phyloP scores from a whole-genome alignment of 2,888 invertebrate genomes.

The Lutraria lutraria region DNA sequence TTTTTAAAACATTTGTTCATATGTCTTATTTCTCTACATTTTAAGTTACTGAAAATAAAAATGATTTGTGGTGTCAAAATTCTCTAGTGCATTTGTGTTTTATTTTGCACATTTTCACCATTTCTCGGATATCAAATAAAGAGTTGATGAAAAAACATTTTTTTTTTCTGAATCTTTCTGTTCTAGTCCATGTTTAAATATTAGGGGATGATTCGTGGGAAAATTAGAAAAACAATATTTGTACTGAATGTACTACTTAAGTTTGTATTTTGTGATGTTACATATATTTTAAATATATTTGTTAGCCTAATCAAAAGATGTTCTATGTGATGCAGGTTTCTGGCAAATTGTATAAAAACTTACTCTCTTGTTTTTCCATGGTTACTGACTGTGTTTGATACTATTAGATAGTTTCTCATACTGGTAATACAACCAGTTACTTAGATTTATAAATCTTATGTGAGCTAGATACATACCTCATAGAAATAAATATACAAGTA shows the following conservation, averaged over 20 bases:
- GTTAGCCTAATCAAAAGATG: background rate
- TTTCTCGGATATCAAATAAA: no score
- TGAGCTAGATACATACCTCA: conserved; percentile 2
- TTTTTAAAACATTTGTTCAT: no score
- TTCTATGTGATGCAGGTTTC: background rate
- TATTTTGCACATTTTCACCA: no score
- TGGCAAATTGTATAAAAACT: background rate
- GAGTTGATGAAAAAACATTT: no score
- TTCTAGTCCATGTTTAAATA: no score
- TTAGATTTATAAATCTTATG: background rate
- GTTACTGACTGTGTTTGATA: background rate
- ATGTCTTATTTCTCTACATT: no score
- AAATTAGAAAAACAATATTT: no score
- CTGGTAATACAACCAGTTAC: background rate
- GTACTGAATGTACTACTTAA: background rate
- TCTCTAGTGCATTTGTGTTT: no score
- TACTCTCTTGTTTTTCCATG: background rate
- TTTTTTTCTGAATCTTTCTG: no score
- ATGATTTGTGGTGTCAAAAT: no score
- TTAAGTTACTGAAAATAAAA: no score
- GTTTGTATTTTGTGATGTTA: background rate
- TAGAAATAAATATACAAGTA: background rate
- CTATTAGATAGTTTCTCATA: background rate
- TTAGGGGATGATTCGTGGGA: no score
- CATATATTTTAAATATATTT: background rate